Evolutionary conservation across 1,140 invertebrate genomes (phyloP), one percentile per base, ranked within the genome.

Genomic region (Pseudomyrmex pallidus): DNA sequence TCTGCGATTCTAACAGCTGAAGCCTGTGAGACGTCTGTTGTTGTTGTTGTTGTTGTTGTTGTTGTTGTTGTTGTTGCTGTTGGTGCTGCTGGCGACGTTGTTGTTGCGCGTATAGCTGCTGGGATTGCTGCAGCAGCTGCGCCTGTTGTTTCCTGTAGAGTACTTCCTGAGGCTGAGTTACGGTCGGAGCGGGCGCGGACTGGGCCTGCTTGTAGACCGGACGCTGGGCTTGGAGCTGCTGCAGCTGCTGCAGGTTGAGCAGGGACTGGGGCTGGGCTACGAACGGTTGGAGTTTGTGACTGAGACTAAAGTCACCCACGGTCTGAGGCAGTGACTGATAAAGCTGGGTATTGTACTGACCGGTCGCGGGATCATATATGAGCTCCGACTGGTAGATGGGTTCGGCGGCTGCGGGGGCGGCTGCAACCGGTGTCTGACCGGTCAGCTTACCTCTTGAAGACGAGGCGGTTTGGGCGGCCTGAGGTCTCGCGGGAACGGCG

Each of bases 301-400:
- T 97, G 72, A 97, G 91, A 77, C 95, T 95, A 87, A 96, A 95
- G 83, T 97, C 96, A 80, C 96, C 96, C 78, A 96, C 95, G 25
- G 95, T 96, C 91, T 97, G 96, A 15, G 97, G 97, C 64, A 97
- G 92, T 48, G 95, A 95, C 93, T 97, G 97, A 94, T 96, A 97
- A 44, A 97, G 94, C 83, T 97, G 96, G 13, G 97, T 97, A 89
- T 97, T 97, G 95, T 97, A 97, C 90, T 97, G 96, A 78, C 97
- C 97, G 85, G 96, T 96, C n/a, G 95, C 90, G 56, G 97, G 97
- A 93, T 98, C 97, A 93, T 95, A 97, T 0, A 97, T 95, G 8
- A 97, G 93, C 89, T 97, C 96, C 20, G 97, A 97, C 66, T 96
- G 96, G 92, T 97, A 97, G 83, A 97, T 94, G 57, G 96, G 96